Evolutionary conservation across 2,797 vertebrate species (phyloP).

Genomic region (Sebastiscus albofasciatus): DNA sequence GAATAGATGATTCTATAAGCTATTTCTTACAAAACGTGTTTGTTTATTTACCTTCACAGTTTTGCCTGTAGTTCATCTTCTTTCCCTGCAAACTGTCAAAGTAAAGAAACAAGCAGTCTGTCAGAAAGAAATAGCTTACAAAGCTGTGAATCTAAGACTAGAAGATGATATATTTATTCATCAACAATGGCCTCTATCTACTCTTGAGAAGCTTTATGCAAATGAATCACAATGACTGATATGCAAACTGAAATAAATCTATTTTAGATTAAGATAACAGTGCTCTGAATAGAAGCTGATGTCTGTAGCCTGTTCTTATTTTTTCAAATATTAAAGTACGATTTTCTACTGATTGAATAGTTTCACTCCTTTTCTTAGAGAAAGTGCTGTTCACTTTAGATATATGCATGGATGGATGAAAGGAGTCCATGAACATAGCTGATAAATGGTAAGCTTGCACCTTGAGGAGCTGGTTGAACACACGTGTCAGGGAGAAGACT

Average conservation of each 20-base stretch:
- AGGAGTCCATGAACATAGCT: no score
- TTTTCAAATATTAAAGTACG: not conserved
- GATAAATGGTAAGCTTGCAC: no score
- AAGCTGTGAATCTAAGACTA: not conserved
- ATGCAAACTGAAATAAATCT: constrained; percentile 43
- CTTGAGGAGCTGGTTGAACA: no score
- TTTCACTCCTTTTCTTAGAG: not conserved
- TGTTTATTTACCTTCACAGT: not conserved
- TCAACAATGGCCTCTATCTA: not conserved
- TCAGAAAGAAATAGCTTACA: not conserved
- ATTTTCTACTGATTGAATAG: not conserved
- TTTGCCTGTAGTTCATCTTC: not conserved
- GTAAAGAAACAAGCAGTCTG: not conserved
- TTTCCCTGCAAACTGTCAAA: not conserved
- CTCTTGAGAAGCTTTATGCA: not conserved
- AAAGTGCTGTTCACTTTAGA: no score
- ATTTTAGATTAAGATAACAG: constrained; percentile 26
- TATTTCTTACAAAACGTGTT: not conserved
- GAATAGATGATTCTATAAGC: not conserved
- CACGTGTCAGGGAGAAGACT: no score
- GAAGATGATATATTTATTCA: not conserved
- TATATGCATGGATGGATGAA: no score
- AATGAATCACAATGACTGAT: not conserved
- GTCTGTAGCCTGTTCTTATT: not conserved
- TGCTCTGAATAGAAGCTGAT: not conserved